These are phyloP conservation scores for Pseudorhombus dupliciocellatus DNA, from an alignment of 2,113 vertebrate genomes.

Conservation along the genomic window DNA sequence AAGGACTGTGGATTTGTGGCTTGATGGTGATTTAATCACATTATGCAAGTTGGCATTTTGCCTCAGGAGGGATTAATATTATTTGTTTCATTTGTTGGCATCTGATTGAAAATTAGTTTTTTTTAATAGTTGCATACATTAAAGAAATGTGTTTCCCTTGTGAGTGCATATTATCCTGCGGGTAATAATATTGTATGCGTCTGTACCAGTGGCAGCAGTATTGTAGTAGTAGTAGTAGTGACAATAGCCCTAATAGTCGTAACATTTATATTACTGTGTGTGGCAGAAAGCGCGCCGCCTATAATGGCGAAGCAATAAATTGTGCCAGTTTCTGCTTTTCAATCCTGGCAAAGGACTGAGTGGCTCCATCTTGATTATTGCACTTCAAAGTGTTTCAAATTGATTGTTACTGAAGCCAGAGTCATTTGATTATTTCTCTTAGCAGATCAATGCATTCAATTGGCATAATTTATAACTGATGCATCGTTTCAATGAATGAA, in stretches of 20 bases:
- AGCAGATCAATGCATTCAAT: constrained; percentile 25
- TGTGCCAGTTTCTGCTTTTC: constrained; percentile 28
- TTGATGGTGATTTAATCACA: constrained; percentile 3
- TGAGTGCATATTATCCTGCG: not conserved
- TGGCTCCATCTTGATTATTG: constrained; percentile 43
- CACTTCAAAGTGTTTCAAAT: constrained; percentile 26
- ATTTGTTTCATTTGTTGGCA: not conserved
- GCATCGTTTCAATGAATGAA: constrained; percentile 12
- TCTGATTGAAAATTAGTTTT: not conserved
- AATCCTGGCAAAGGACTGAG: constrained; percentile 19
- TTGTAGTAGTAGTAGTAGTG: not conserved
- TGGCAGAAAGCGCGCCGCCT: constrained; percentile 6
- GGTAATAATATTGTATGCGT: not conserved
- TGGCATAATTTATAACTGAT: constrained; percentile 25
- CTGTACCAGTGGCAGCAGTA: constrained; percentile 6
- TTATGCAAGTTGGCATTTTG: constrained; percentile 8
- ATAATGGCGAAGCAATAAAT: constrained; percentile 12
- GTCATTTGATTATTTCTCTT: constrained; percentile 29
- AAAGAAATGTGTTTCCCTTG: not conserved
- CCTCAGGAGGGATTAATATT: constrained; percentile 1
- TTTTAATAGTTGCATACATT: not conserved
- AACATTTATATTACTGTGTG: constrained; percentile 25
- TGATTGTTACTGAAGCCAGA: constrained; percentile 8
- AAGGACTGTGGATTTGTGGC: constrained; percentile 10
- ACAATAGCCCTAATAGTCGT: constrained; percentile 18